A percentile compares a stretch with the other conserved stretches of the same genome.
Evolutionary conservation across 2,797 vertebrate species (phyloP).

Genomic region (Anabacerthia variegaticeps): DNA sequence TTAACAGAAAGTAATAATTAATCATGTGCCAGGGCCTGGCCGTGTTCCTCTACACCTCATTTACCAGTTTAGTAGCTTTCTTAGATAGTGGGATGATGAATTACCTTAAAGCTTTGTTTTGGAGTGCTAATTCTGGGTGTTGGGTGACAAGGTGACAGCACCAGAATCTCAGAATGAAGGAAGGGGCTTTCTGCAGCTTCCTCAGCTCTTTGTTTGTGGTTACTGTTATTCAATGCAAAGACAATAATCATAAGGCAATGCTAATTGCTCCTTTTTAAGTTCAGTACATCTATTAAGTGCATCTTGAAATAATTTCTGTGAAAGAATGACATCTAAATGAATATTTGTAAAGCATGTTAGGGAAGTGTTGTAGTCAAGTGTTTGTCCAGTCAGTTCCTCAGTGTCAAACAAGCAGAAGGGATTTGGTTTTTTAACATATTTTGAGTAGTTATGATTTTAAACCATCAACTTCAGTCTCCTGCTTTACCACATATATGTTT

Average conservation of each 20-base stretch:
- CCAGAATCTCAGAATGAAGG: too few relatives aligned
- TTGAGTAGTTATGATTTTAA: background rate
- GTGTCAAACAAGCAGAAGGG: background rate
- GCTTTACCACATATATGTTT: background rate
- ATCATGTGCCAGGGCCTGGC: background rate
- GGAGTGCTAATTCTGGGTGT: background rate
- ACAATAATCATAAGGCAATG: background rate
- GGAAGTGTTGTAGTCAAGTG: background rate
- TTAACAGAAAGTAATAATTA: background rate
- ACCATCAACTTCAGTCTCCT: background rate
- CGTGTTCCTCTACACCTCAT: background rate
- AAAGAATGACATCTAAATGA: background rate
- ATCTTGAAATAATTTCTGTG: background rate
- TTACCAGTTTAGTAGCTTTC: background rate
- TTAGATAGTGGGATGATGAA: background rate
- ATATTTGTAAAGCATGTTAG: background rate
- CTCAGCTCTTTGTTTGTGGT: background rate
- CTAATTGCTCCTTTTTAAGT: background rate
- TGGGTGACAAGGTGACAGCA: background rate
- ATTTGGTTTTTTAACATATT: background rate
- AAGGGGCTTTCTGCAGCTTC: background rate
- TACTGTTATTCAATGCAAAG: background rate
- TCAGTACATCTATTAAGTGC: background rate
- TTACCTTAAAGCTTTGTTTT: background rate
- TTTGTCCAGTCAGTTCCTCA: background rate